Evolutionary conservation across 2,113 vertebrate species (phyloP).

Genomic region (Uria lomvia): DNA sequence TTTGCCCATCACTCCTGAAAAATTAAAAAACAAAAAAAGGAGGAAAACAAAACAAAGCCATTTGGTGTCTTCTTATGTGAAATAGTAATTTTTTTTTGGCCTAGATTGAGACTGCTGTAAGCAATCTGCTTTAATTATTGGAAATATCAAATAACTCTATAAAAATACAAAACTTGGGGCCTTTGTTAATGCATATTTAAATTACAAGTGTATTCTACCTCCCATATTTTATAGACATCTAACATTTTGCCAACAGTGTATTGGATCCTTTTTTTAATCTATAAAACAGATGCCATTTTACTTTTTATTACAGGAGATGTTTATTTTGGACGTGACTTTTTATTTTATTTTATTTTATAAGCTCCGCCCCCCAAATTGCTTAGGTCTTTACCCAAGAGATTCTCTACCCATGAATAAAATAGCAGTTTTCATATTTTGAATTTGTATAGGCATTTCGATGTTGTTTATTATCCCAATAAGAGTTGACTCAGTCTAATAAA

Average conservation of each 20-base stretch:
- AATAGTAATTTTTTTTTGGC: neutral
- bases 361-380: neutral
- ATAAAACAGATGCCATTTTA: neutral
- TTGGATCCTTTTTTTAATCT: neutral
- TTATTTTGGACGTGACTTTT: neutral
- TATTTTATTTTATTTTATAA: neutral
- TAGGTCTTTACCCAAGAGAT: neutral
- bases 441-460: neutral
- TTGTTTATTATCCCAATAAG: neutral
- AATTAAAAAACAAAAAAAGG: neutral
- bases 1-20: neutral
- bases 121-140: constrained; percentile 2
- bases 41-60: fast-evolving
- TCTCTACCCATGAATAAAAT: neutral
- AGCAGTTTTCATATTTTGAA: neutral
- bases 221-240: constrained; percentile 12
- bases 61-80: neutral
- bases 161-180: neutral
- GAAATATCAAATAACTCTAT: neutral
- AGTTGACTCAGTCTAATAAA: neutral
- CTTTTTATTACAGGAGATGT: neutral
- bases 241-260: neutral
- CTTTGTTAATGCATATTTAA: neutral
- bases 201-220: neutral
- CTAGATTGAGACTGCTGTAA: neutral